These are phyloP conservation scores for Noctua comes DNA, from an alignment of 2,888 invertebrate species.

Conservation along the genomic window DNA sequence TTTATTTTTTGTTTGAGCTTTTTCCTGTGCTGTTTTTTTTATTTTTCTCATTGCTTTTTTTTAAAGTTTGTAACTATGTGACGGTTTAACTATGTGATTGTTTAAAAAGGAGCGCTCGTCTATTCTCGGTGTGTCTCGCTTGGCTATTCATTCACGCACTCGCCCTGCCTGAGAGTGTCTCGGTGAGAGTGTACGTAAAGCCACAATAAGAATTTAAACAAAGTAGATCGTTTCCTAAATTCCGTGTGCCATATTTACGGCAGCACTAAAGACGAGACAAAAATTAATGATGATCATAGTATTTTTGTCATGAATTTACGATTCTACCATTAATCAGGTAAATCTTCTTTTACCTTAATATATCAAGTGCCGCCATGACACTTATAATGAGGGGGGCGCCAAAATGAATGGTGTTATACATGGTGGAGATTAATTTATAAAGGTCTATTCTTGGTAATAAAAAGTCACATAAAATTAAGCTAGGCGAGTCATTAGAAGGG, in stretches of 20 bases:
- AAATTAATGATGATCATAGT: background rate
- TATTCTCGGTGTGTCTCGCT: background rate
- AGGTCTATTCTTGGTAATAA: conserved; percentile 52
- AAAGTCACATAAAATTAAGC: conserved; percentile 55
- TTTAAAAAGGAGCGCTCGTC: background rate
- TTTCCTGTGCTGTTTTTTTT: too few relatives aligned
- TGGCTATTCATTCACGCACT: too few relatives aligned
- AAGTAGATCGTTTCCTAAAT: background rate
- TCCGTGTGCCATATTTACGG: background rate
- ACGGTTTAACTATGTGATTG: too few relatives aligned
- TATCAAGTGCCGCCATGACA: conserved; percentile 30
- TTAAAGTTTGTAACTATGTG: background rate
- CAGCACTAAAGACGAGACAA: background rate
- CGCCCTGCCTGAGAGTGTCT: too few relatives aligned
- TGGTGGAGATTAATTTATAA: conserved; percentile 47
- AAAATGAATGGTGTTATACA: conserved; percentile 34
- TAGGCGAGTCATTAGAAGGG: conserved; percentile 33
- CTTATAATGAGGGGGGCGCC: conserved; percentile 17
- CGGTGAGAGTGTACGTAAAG: background rate
- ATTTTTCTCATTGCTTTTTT: too few relatives aligned
- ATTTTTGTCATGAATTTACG: conserved; percentile 5
- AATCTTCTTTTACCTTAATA: conserved; percentile 27
- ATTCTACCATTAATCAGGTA: conserved; percentile 7
- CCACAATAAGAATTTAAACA: background rate
- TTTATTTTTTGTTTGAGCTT: too few relatives aligned